phyloP scores from a whole-genome alignment of 23 tunicate genomes.

The Ciona savignyi region DNA sequence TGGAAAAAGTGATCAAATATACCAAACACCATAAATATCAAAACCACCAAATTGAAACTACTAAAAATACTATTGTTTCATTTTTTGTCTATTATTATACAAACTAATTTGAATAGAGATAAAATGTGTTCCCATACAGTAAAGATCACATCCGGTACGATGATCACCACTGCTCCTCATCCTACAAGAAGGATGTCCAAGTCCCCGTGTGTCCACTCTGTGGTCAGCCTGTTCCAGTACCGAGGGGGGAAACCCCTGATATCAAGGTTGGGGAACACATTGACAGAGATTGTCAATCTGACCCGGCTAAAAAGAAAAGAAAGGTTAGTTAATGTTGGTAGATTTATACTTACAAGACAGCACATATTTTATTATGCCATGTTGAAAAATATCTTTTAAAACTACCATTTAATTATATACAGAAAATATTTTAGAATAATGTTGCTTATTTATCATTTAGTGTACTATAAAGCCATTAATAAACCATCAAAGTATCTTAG shows the following conservation, averaged over 20 bases:
- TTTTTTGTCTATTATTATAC: no score
- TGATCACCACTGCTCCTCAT: slow-evolving; percentile 55
- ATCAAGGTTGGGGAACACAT: slow-evolving; percentile 87
- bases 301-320: slow-evolving; percentile 79
- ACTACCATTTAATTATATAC: no score
- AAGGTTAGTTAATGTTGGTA: slow-evolving; percentile 47
- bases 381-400: no score
- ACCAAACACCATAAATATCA: no score
- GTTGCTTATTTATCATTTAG: no score
- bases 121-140: slow-evolving; percentile 11
- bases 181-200: slow-evolving; percentile 83
- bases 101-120: no score
- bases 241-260: slow-evolving; percentile 67
- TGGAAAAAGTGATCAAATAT: no score
- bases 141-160: slow-evolving; percentile 80
- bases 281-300: slow-evolving; percentile 87
- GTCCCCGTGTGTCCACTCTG: slow-evolving; percentile 91
- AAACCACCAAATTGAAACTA: not conserved
- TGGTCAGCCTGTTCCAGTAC: slow-evolving; percentile 75
- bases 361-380: no score
- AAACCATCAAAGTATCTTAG: no score
- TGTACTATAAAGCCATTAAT: no score
- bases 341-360: no score
- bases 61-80: not conserved
- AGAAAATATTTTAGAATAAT: no score